phyloP scores from a whole-genome alignment of 2,113 vertebrate species.

The Coptodon bakossiorum region DNA sequence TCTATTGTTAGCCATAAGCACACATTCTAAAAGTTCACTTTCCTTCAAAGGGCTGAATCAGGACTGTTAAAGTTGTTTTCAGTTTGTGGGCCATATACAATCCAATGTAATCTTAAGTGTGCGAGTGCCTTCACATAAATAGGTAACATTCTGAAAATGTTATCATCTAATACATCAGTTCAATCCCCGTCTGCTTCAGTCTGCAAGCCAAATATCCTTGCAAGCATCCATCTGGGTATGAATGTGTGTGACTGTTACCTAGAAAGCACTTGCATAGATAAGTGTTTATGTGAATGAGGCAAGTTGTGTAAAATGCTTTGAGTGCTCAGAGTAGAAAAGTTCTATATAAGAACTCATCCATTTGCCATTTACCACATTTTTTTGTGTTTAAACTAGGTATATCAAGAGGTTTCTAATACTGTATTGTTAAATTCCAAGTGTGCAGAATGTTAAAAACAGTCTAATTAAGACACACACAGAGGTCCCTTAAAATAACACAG shows the following conservation, averaged over 20 bases:
- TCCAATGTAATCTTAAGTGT: not conserved
- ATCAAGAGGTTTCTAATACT: not conserved
- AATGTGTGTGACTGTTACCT: not conserved
- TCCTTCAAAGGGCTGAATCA: not conserved
- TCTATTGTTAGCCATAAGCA: not conserved
- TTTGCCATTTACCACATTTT: not conserved
- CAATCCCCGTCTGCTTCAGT: not conserved
- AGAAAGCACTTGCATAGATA: not conserved
- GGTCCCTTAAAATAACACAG: not conserved
- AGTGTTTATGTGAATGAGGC: not conserved
- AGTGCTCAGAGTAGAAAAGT: not conserved
- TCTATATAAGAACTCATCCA: not conserved
- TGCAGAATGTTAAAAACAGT: not conserved
- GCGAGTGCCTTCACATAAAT: not conserved
- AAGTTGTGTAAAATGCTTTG: not conserved
- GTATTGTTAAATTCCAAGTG: not conserved
- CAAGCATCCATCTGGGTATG: not conserved
- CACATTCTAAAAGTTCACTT: not conserved
- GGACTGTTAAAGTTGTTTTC: not conserved
- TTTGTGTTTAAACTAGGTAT: not conserved
- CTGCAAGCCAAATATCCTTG: not conserved
- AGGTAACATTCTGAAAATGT: not conserved
- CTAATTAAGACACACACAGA: not conserved
- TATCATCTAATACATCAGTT: not conserved
- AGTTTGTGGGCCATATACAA: not conserved